Base-by-base conservation (phyloP, 2,797 vertebrate genomes). In the Acrossocheilus wenchowensis region DNA sequence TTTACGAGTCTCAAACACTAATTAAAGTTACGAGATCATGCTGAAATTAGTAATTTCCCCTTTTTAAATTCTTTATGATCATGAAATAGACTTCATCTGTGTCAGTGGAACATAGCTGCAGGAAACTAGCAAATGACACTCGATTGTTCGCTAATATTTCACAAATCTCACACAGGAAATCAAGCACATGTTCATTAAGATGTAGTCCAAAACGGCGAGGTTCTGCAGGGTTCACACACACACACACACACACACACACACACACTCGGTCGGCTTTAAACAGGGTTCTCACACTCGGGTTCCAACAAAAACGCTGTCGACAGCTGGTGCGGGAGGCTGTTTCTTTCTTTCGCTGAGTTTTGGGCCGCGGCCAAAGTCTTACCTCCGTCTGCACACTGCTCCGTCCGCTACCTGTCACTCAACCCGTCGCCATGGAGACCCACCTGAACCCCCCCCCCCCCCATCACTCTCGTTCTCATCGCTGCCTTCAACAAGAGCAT, bases 351-450 rank as follows among this genome's bases (percentile, higher is more conserved):
- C 78, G 48, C 83, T 75, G 86, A 88, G 86, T 89, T 90, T 87
- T 90, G 88, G 87, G 84, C 43, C 30, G 83, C 45, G 77, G 89
- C 90, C 90, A 90, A 90, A 89, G 88, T 88, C 83, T 87, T 84
- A 89, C 89, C 85, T 88, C 87, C 85, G 87, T 68, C 87, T 72
- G 85, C 85, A 87, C 78, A 17, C 85, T 74, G 84, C 87, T 60
- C 86, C 57, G 84, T 82, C 87, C 82, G 52, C 82, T 80, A 86
- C 86, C 89, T 90, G 85, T 90, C 88, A 87, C 85, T 91, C 87
- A 84, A 78, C 78, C 82, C 64, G 66, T 90, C 85, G 79, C 88
- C 89, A 89, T 89, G 81, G 86, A 87, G 84, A 90, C 80, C 78
- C 85, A 87, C 87, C 88, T 86, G 78, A 68, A 72, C 73, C 73